Percentiles rank a stretch among this genome's conserved stretches.
phyloP scores from a whole-genome alignment of 2,888 invertebrate species.

The Noctua janthina region DNA sequence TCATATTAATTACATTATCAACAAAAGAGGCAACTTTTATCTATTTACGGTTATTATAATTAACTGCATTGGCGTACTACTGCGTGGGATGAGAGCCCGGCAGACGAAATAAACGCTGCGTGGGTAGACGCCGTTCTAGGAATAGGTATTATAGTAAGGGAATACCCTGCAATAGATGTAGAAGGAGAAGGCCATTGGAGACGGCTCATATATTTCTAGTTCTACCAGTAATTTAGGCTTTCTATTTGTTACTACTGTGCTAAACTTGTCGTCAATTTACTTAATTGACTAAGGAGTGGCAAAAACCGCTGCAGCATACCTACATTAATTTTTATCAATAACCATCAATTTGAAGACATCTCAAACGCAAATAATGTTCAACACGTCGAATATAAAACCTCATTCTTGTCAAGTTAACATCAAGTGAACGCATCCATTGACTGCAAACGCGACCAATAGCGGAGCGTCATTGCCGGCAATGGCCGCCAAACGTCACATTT shows the following conservation, averaged over 20 bases:
- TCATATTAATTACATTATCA: not conserved
- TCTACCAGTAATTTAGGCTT: not conserved
- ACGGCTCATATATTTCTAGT: not conserved
- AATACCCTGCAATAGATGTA: not conserved
- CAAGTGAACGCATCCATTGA: constrained; percentile 67
- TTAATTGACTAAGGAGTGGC: not conserved
- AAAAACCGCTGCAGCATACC: not conserved
- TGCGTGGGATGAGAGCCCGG: constrained; percentile 13
- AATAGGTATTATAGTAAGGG: not conserved
- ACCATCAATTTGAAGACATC: constrained; percentile 33
- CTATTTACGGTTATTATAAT: not conserved
- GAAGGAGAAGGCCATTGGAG: not conserved
- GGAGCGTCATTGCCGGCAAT: constrained; percentile 51
- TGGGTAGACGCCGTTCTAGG: not conserved
- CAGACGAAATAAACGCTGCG: not conserved
- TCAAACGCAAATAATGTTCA: not conserved
- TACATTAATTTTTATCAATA: constrained; percentile 21
- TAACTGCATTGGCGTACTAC: constrained; percentile 12
- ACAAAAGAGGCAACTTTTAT: not conserved
- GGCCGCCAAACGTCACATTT: constrained; percentile 78
- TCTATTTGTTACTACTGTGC: not conserved
- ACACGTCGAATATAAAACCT: constrained; percentile 49
- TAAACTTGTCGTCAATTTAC: not conserved
- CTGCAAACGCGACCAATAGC: constrained; percentile 62
- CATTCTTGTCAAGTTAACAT: constrained; percentile 69